These are phyloP conservation scores for Haemorhous mexicanus DNA, from an alignment of 2,113 vertebrate genomes.

Conservation along the genomic window DNA sequence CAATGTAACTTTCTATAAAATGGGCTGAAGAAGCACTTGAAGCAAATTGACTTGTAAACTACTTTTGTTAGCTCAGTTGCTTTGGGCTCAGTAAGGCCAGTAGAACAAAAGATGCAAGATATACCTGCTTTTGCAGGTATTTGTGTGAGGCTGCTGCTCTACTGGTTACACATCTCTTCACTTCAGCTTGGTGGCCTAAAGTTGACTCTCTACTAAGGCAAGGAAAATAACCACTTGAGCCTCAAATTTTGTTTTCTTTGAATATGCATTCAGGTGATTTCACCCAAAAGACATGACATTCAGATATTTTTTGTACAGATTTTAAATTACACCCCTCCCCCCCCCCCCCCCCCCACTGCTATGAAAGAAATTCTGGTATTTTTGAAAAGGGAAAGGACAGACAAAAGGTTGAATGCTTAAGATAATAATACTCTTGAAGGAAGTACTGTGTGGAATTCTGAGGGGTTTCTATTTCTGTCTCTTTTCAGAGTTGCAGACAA, in stretches of 20 bases:
- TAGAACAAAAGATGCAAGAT: background rate
- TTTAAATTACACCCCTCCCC: background rate
- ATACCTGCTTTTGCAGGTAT: background rate
- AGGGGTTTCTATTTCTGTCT: background rate
- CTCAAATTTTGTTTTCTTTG: background rate
- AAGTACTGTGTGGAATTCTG: background rate
- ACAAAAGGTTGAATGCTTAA: background rate
- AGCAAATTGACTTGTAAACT: background rate
- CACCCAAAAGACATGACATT: background rate
- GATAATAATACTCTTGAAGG: background rate
- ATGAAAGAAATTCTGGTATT: background rate
- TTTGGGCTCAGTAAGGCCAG: background rate
- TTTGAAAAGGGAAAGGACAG: background rate
- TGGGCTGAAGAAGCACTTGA: background rate
- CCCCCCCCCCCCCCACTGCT: rapidly evolving
- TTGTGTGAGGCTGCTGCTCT: background rate
- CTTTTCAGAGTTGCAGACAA: background rate
- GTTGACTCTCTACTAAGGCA: background rate
- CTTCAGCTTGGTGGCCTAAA: background rate
- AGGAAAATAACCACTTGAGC: background rate
- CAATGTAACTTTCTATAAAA: background rate
- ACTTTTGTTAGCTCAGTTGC: background rate
- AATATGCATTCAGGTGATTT: background rate
- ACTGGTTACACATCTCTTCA: background rate
- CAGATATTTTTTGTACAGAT: background rate